phyloP scores from a whole-genome alignment of 2,888 invertebrate species.

The Ferrisia virgata region DNA sequence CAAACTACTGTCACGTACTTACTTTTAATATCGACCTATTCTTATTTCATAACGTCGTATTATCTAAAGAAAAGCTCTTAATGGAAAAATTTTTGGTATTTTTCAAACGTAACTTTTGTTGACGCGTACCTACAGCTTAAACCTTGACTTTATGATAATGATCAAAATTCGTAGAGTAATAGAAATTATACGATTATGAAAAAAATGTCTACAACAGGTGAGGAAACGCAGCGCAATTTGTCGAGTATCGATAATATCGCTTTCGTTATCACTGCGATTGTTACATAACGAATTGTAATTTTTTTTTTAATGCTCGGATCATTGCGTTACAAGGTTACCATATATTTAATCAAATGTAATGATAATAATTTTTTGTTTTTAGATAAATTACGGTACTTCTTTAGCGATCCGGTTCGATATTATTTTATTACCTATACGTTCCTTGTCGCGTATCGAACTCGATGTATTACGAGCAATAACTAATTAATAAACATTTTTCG shows the following conservation, averaged over 20 bases:
- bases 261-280: not conserved
- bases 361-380: not conserved
- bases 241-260: not conserved
- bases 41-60: no score
- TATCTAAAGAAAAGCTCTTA: no score
- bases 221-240: not conserved
- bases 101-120: no score
- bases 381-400: not conserved
- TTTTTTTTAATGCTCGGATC: not conserved
- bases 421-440: not conserved
- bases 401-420: not conserved
- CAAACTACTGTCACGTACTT: no score
- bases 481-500: not conserved
- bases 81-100: no score
- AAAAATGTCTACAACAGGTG: not conserved
- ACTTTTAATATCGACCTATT: no score
- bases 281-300: not conserved
- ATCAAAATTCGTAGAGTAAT: no score
- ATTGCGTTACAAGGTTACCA: not conserved
- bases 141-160: not conserved
- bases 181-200: not conserved
- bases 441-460: not conserved
- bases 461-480: not conserved
- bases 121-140: not conserved
- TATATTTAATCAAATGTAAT: slow-evolving; percentile 6